phyloP scores from a whole-genome alignment of 2,797 vertebrate genomes.

The Tarsius wallacei region DNA sequence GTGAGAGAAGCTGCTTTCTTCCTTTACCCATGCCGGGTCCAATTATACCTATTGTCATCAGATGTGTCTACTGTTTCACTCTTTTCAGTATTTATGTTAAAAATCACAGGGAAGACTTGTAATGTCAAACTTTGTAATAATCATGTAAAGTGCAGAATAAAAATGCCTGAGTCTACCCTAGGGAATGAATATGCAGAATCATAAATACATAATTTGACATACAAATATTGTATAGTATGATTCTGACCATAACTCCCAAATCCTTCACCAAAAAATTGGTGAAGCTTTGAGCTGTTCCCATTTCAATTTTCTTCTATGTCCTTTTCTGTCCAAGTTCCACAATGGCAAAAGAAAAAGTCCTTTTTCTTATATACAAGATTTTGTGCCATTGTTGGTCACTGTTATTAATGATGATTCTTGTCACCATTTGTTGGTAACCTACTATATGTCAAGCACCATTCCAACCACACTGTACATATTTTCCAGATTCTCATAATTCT shows the following conservation, averaged over 20 bases:
- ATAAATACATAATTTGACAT: not conserved
- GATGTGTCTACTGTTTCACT: not conserved
- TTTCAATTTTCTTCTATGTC: not conserved
- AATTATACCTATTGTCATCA: not conserved
- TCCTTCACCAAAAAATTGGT: not conserved
- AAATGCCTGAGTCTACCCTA: not conserved
- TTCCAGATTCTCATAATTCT: not conserved
- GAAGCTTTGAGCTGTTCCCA: not conserved
- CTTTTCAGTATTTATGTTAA: not conserved
- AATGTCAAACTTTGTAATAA: not conserved
- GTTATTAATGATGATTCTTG: constrained; percentile 10
- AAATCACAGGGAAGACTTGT: not conserved
- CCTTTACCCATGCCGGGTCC: not conserved
- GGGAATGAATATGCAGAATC: not conserved
- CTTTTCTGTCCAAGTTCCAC: not conserved
- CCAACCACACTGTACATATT: not conserved
- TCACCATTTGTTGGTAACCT: not conserved
- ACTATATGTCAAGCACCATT: not conserved
- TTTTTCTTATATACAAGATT: not conserved
- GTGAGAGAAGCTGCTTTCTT: not conserved
- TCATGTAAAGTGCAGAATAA: constrained; percentile 18
- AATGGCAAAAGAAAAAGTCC: not conserved
- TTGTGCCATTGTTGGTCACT: not conserved
- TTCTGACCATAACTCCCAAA: not conserved
- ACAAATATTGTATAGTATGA: not conserved